Evolutionary conservation across 2,888 invertebrate species (phyloP).

Genomic region (Agrotis segetum): DNA sequence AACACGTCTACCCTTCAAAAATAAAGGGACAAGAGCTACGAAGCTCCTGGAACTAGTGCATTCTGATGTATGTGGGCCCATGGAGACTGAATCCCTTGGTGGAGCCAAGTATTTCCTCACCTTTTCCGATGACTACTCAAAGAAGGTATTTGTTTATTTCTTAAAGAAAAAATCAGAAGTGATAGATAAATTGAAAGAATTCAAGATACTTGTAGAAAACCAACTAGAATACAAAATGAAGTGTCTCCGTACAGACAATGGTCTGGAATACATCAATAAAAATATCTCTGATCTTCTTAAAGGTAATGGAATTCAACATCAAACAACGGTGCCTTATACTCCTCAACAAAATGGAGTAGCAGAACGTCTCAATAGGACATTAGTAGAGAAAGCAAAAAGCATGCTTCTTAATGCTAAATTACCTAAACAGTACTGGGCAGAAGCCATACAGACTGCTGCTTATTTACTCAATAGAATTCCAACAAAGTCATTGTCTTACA

Average conservation of each 20-base stretch:
- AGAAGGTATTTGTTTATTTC: slow-evolving; percentile 27
- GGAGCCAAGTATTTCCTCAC: background rate
- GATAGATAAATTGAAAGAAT: slow-evolving; percentile 35
- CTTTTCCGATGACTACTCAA: background rate
- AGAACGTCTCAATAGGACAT: slow-evolving; percentile 17
- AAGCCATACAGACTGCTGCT: slow-evolving; percentile 9
- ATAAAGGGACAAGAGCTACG: no score
- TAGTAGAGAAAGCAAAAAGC: slow-evolving; percentile 17
- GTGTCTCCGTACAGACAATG: slow-evolving; percentile 43
- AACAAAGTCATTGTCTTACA: background rate
- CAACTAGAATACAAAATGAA: slow-evolving; percentile 37
- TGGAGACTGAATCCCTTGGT: no score
- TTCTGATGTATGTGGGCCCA: no score
- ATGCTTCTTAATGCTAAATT: slow-evolving; percentile 17
- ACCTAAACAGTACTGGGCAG: slow-evolving; percentile 7
- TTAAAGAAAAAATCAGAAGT: slow-evolving; percentile 18
- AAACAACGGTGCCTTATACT: no score
- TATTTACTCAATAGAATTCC: no score
- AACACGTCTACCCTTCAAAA: no score
- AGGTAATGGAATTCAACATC: slow-evolving; percentile 10
- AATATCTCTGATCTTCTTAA: slow-evolving; percentile 13
- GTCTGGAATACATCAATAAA: slow-evolving; percentile 37
- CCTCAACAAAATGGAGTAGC: slow-evolving; percentile 10
- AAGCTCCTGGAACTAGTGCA: no score
- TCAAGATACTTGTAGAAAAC: slow-evolving; percentile 45